Evolutionary conservation across 2,113 vertebrate species (phyloP).

Genomic region (Oreochromis niloticus): DNA sequence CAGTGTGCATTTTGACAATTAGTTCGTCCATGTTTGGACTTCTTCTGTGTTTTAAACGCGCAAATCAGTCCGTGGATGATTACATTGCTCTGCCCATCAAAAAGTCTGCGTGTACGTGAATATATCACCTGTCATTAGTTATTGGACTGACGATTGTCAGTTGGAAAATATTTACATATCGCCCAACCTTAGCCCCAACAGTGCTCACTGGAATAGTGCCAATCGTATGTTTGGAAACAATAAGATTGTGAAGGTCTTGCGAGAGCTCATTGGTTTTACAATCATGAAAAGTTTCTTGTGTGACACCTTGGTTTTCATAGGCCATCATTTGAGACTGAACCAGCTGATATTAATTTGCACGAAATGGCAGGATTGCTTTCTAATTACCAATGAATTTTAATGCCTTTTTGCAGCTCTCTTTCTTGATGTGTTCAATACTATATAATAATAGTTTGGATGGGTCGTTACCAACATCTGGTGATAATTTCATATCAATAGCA

Average conservation of each 20-base stretch:
- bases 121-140: not conserved
- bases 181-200: not conserved
- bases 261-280: not conserved
- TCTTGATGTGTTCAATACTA: not conserved
- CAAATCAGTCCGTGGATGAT: not conserved
- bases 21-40: not conserved
- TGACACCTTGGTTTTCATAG: not conserved
- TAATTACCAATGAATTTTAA: not conserved
- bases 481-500: not conserved
- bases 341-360: not conserved
- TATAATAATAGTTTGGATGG: not conserved
- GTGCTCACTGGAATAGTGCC: not conserved
- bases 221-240: not conserved
- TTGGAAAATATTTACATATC: not conserved
- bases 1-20: not conserved
- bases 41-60: fast-evolving
- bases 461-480: not conserved
- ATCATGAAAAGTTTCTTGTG: not conserved
- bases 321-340: not conserved
- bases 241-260: not conserved
- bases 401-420: not conserved
- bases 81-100: not conserved
- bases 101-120: not conserved
- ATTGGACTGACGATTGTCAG: fast-evolving
- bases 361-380: not conserved